Conservation (phyloP, 2,888 invertebrate genomes). For the Ctenicera cuprea region DNA sequence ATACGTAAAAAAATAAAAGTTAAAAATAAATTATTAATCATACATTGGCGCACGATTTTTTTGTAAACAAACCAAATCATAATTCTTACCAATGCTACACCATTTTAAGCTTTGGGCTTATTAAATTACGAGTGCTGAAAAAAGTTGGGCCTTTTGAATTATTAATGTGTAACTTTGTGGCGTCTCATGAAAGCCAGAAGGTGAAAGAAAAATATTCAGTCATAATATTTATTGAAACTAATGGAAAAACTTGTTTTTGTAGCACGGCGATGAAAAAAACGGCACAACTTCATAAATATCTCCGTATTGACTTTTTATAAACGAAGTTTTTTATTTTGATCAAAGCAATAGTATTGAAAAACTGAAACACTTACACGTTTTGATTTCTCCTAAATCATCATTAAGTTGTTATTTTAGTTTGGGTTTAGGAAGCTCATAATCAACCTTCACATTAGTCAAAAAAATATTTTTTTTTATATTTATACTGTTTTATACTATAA, state of each 20-base stretch:
- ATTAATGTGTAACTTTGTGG: slow-evolving; percentile 7
- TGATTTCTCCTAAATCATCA: too few relatives aligned
- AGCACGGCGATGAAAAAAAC: neutral
- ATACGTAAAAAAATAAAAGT: neutral
- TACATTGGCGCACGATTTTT: too few relatives aligned
- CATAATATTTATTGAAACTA: slow-evolving; percentile 19
- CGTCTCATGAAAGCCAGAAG: neutral
- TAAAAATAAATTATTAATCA: neutral
- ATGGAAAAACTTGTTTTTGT: slow-evolving; percentile 18
- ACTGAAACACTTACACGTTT: too few relatives aligned
- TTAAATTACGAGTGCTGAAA: slow-evolving; percentile 14
- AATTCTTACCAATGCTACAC: neutral
- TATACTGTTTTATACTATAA: too few relatives aligned
- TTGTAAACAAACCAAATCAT: neutral
- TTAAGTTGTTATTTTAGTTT: too few relatives aligned
- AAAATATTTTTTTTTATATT: too few relatives aligned
- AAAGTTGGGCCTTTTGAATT: slow-evolving; percentile 23
- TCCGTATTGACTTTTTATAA: too few relatives aligned
- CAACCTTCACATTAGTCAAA: too few relatives aligned
- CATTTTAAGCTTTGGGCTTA: neutral
- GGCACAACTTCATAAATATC: too few relatives aligned
- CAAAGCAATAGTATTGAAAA: too few relatives aligned
- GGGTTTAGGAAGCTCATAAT: too few relatives aligned
- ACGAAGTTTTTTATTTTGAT: too few relatives aligned
- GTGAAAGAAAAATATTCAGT: slow-evolving; percentile 10